Percentiles rank a stretch among this genome's conserved stretches.
Conservation (phyloP, 1,140 invertebrate genomes). For the Lordiphosa collinella region DNA sequence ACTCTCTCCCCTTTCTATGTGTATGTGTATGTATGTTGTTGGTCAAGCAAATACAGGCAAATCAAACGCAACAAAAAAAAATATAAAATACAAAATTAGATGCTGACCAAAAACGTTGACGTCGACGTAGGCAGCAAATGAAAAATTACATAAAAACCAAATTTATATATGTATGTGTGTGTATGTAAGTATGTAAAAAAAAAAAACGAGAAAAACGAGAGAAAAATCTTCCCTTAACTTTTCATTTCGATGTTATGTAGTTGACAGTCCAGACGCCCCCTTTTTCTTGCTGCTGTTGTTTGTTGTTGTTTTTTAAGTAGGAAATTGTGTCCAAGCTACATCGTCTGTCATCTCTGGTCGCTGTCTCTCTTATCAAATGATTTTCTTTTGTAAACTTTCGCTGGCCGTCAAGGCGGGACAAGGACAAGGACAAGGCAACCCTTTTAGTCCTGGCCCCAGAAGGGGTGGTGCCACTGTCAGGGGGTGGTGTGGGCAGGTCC, state of each 20-base stretch:
- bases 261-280: slow-evolving; percentile 51
- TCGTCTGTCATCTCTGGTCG: slow-evolving; percentile 12
- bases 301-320: slow-evolving; percentile 63
- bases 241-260: slow-evolving; percentile 69
- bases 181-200: slow-evolving; percentile 19
- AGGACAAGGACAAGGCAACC: slow-evolving; percentile 53
- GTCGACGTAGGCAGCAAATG: slow-evolving; percentile 40
- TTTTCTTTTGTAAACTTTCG: slow-evolving; percentile 61
- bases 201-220: slow-evolving; percentile 29
- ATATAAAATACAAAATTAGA: slow-evolving; percentile 22
- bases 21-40: slow-evolving; percentile 2
- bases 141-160: slow-evolving; percentile 73
- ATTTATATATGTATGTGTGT: slow-evolving; percentile 41
- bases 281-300: slow-evolving; percentile 22
- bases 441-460: slow-evolving; percentile 27
- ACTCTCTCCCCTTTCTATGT: slow-evolving; percentile 6
- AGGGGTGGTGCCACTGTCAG: neutral
- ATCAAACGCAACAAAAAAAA: slow-evolving; percentile 40
- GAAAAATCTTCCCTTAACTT: slow-evolving; percentile 68
- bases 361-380: slow-evolving; percentile 54
- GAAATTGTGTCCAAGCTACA: slow-evolving; percentile 70
- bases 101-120: no score
- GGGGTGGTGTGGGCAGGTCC: slow-evolving; percentile 18
- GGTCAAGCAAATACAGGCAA: slow-evolving; percentile 43
- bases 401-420: slow-evolving; percentile 51